phyloP scores from a whole-genome alignment of 2,113 vertebrate genomes.

The Cardinalis cardinalis region DNA sequence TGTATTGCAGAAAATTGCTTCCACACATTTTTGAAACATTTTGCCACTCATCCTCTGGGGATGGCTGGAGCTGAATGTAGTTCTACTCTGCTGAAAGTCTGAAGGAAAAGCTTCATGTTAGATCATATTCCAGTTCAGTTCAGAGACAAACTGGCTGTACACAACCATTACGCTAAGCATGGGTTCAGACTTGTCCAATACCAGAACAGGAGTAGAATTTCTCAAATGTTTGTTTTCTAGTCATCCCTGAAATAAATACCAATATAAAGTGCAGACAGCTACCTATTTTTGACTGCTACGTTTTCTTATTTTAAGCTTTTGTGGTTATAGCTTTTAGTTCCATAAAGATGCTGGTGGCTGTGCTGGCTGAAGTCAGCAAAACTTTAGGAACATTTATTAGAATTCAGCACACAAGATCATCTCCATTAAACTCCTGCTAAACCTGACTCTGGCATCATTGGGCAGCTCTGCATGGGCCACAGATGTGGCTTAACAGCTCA shows the following conservation, averaged over 20 bases:
- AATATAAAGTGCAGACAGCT: not conserved
- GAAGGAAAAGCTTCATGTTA: not conserved
- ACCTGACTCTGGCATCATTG: rapidly evolving
- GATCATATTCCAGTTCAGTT: not conserved
- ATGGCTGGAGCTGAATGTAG: not conserved
- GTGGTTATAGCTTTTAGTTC: not conserved
- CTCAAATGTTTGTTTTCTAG: not conserved
- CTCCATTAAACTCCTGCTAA: not conserved
- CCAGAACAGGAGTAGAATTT: not conserved
- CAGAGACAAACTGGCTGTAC: not conserved
- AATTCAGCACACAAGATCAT: not conserved
- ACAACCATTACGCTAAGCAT: not conserved
- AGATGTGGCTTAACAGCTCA: not conserved
- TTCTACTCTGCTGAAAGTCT: not conserved
- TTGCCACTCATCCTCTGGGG: not conserved
- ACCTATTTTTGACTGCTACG: not conserved
- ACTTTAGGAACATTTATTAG: not conserved
- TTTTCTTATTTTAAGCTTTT: not conserved
- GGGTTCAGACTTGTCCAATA: not conserved
- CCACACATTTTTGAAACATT: not conserved
- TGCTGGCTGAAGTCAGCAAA: slow-evolving; percentile 25
- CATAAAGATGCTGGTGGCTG: not conserved
- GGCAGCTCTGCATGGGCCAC: not conserved
- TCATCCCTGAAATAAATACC: not conserved
- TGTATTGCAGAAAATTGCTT: not conserved